A percentile compares a stretch with the other conserved stretches of the same genome.
Conservation (phyloP, 2,888 invertebrate genomes). For the Argynnis bischoffii region DNA sequence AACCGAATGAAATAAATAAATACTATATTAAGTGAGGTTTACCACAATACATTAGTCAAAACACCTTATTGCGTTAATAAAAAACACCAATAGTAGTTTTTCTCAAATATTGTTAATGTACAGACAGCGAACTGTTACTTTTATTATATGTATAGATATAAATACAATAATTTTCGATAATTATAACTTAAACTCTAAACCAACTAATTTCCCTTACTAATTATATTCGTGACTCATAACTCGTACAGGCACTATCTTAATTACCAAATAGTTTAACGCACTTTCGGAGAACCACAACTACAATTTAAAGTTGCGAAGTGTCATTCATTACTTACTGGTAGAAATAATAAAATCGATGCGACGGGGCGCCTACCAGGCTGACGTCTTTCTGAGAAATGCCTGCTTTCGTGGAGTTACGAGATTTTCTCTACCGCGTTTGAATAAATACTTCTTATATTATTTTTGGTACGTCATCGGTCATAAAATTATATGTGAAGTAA, state of each 20-base stretch:
- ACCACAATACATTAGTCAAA: too few species aligned
- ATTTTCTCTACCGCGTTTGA: slow-evolving; percentile 3
- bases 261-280: slow-evolving; percentile 5
- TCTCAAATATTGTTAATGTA: too few species aligned
- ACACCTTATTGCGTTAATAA: too few species aligned
- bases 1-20: too few species aligned
- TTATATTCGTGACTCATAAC: not conserved
- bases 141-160: too few species aligned
- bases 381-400: slow-evolving; percentile 54
- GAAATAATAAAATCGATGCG: slow-evolving; percentile 59
- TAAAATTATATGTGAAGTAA: not conserved
- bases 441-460: slow-evolving; percentile 7
- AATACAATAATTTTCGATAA: too few species aligned
- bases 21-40: too few species aligned
- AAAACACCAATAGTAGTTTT: too few species aligned
- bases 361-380: slow-evolving; percentile 59
- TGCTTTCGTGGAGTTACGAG: slow-evolving; percentile 24
- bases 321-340: slow-evolving; percentile 31
- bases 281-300: slow-evolving; percentile 1
- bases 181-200: too few species aligned
- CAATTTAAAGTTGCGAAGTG: slow-evolving; percentile 5
- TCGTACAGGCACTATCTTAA: not conserved
- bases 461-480: not conserved
- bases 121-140: too few species aligned
- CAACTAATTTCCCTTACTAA: too few species aligned